Base-by-base conservation (phyloP, 2,113 vertebrate genomes). In the Cololabis saira region DNA sequence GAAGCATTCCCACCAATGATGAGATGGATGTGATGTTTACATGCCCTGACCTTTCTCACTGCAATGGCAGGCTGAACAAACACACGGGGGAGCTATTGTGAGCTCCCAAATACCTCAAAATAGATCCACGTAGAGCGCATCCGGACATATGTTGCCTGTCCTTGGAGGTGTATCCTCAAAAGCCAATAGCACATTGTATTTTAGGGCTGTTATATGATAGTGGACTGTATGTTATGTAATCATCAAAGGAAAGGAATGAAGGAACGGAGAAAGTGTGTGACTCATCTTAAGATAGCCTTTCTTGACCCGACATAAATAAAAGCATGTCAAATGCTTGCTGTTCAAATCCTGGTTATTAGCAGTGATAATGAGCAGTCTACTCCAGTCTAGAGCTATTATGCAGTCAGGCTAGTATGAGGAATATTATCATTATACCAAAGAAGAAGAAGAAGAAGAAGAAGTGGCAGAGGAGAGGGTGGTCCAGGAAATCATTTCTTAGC, bases 391-490 rank as follows among this genome's bases (percentile, higher is more conserved):
- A n/a, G 49, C 71, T 88, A 73, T 81, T 65, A 55, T 90, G 80
- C 85, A 89, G 89, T 90, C 88, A 88, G 65, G 44, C 50, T 5
- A 33, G 75, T 30, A 66, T 57, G 37, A 89, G 74, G 63, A 81
- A 84, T 67, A 72, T 88, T 87, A 78, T 90, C 78, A 91, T 91
- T 89, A 89, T 70, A 75, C 64, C 63, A 67, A 71, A 62, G 80
- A 87, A 37, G 33, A 8, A 3, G 30, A 30, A 30, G 30, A 30
- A 8, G 80, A 89, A 89, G 89, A 90, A 91, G 81, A 90, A 84
- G 49, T 49, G 74, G 61, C 45, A 44, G 57, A 81, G 75, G 30
- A 83, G 74, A 82, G 79, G 76, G 80, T 71, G 81, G 79, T 81
- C 79, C 66, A 80, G 78, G 85, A 89, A 86, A 85, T 81, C 74